Conservation (phyloP, 2,113 vertebrate species). For the Hepsetus odoe region DNA sequence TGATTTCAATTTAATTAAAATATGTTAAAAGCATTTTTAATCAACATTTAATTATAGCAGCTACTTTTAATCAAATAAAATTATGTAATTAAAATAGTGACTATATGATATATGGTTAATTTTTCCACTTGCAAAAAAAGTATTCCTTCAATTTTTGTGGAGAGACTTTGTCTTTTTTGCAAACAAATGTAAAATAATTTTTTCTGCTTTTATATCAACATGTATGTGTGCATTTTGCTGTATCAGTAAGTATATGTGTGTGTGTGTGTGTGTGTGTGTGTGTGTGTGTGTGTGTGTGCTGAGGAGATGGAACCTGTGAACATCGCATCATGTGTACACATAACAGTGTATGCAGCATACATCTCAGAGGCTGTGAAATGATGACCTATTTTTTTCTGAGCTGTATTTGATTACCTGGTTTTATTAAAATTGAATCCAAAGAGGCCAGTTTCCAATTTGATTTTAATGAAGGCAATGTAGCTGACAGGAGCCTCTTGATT, state of each 20-base stretch:
- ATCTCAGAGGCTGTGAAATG: conserved; percentile 67
- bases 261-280: conserved; percentile 17
- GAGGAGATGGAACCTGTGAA: conserved; percentile 55
- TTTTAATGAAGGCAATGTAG: conserved; percentile 78
- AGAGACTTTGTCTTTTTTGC: no score
- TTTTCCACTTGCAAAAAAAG: no score
- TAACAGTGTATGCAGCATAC: conserved; percentile 59
- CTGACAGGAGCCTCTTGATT: conserved; percentile 81
- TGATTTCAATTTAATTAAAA: no score
- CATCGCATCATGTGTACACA: conserved; percentile 57
- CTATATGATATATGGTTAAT: neutral
- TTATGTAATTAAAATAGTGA: neutral
- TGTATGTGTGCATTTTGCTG: neutral
- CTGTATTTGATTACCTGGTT: conserved; percentile 78
- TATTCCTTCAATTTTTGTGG: no score
- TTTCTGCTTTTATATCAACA: neutral
- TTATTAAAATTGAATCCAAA: conserved; percentile 82
- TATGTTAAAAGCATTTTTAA: neutral
- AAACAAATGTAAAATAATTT: neutral
- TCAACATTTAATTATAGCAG: neutral
- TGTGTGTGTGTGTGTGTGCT: no score
- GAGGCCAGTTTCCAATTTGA: conserved; percentile 73
- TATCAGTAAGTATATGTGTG: neutral
- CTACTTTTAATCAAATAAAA: neutral
- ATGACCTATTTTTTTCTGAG: conserved; percentile 75